Conservation (phyloP, 1,140 invertebrate species). For the Brachionus rotundiformis region DNA sequence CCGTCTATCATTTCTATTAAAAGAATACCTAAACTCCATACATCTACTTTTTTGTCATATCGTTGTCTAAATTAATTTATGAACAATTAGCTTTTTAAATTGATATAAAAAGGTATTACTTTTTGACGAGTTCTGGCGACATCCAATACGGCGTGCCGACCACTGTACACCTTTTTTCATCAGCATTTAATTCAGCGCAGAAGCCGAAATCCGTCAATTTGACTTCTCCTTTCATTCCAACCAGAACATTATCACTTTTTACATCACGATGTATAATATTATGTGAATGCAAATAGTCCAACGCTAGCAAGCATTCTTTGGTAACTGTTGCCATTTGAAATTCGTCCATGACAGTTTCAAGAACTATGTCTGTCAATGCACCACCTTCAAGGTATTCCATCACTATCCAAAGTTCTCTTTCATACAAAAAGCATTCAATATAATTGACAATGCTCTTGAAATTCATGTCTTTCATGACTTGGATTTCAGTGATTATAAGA, state of each 20-base stretch:
- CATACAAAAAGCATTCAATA: slow-evolving; percentile 57
- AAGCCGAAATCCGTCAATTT: slow-evolving; percentile 66
- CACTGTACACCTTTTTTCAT: slow-evolving; percentile 62
- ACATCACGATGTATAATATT: slow-evolving; percentile 59
- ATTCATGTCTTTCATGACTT: slow-evolving; percentile 63
- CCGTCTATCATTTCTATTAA: slow-evolving; percentile 66
- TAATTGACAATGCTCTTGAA: slow-evolving; percentile 68
- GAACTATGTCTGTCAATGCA: slow-evolving; percentile 67
- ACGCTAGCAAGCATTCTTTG: slow-evolving; percentile 78
- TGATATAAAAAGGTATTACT: slow-evolving; percentile 53
- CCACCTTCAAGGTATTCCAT: slow-evolving; percentile 69
- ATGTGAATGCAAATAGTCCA: slow-evolving; percentile 62
- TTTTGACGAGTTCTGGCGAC: slow-evolving; percentile 58
- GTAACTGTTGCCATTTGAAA: slow-evolving; percentile 61
- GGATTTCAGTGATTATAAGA: slow-evolving; percentile 67
- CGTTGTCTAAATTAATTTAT: too few relatives aligned
- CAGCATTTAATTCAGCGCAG: slow-evolving; percentile 62
- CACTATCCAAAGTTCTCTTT: slow-evolving; percentile 67
- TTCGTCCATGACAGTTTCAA: slow-evolving; percentile 67
- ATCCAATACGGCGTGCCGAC: slow-evolving; percentile 66
- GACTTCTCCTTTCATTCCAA: slow-evolving; percentile 60
- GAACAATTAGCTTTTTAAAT: too few relatives aligned
- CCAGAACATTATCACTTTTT: slow-evolving; percentile 65
- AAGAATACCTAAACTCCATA: slow-evolving; percentile 65
- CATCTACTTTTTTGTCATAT: slow-evolving; percentile 64